phyloP scores from a whole-genome alignment of 2,113 vertebrate genomes.

The Neofelis nebulosa region DNA sequence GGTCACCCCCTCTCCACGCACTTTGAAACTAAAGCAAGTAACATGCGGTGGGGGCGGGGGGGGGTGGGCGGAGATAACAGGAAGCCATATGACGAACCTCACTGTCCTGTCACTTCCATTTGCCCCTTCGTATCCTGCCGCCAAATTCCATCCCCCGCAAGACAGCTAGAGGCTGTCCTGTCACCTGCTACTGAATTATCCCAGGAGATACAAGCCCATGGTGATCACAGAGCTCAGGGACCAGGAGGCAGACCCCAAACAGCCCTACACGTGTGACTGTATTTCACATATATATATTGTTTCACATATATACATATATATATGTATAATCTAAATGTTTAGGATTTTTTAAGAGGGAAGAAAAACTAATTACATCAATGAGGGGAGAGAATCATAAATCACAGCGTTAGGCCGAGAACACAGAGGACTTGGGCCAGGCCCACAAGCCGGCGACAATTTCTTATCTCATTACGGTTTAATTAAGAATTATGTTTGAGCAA shows the following conservation, averaged over 20 bases:
- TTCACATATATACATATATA: not conserved
- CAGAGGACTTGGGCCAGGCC: constrained; percentile 72
- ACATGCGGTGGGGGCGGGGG: not conserved
- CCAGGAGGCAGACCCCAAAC: not conserved
- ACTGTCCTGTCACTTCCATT: not conserved
- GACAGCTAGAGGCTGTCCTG: fast-evolving
- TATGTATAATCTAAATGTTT: constrained; percentile 74
- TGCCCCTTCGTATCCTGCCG: not conserved
- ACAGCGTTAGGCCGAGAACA: constrained; percentile 86
- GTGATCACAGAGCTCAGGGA: not conserved
- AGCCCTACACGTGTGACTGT: not conserved
- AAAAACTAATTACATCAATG: constrained; percentile 87
- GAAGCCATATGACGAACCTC: too few relatives aligned
- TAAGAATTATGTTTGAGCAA: constrained; percentile 85
- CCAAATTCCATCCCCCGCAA: not conserved
- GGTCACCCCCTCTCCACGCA: not conserved
- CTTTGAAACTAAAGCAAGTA: not conserved
- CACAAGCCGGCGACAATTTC: constrained; percentile 78
- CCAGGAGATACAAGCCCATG: not conserved
- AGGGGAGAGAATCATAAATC: constrained; percentile 88
- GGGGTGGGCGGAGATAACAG: not conserved
- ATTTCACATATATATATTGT: not conserved
- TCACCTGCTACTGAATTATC: not conserved
- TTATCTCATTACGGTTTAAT: constrained; percentile 95
- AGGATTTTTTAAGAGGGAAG: constrained; percentile 17